Conservation (phyloP, 2,113 vertebrate species). For the Phoxinus phoxinus region DNA sequence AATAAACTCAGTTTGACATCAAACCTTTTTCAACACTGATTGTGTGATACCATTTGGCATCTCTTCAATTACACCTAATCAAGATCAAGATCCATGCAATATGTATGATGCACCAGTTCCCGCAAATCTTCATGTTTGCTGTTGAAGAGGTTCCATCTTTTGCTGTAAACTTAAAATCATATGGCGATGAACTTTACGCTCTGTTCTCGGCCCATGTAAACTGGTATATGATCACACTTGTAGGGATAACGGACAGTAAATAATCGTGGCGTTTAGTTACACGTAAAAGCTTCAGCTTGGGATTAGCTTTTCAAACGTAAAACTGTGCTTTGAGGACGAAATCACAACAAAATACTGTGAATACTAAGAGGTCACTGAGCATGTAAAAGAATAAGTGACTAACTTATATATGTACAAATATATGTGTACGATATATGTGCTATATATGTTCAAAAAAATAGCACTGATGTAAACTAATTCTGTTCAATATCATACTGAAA, state of each 20-base stretch:
- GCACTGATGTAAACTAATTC: slow-evolving; percentile 44
- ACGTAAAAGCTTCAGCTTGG: not conserved
- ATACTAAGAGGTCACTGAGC: slow-evolving; percentile 37
- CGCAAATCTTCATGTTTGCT: not conserved
- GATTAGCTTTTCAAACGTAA: slow-evolving; percentile 21
- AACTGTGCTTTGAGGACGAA: slow-evolving; percentile 55
- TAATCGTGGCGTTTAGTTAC: not conserved
- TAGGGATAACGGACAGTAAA: not conserved
- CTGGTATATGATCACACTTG: not conserved
- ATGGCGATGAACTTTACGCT: not conserved
- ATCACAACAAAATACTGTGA: slow-evolving; percentile 43
- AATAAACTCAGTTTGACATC: not conserved
- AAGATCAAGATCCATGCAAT: not conserved
- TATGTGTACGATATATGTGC: slow-evolving; percentile 27
- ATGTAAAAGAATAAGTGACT: slow-evolving; percentile 45
- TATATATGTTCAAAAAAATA: slow-evolving; percentile 14
- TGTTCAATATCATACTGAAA: slow-evolving; percentile 18
- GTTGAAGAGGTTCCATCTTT: not conserved
- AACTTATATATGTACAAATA: slow-evolving; percentile 49
- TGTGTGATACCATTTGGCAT: slow-evolving; percentile 5
- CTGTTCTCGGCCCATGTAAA: not conserved
- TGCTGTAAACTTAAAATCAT: not conserved
- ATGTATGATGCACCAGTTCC: not conserved
- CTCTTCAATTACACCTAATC: not conserved
- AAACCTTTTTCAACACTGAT: not conserved